These are phyloP conservation scores for Diarsia brunnea DNA, from an alignment of 2,888 invertebrate species.

Conservation along the genomic window DNA sequence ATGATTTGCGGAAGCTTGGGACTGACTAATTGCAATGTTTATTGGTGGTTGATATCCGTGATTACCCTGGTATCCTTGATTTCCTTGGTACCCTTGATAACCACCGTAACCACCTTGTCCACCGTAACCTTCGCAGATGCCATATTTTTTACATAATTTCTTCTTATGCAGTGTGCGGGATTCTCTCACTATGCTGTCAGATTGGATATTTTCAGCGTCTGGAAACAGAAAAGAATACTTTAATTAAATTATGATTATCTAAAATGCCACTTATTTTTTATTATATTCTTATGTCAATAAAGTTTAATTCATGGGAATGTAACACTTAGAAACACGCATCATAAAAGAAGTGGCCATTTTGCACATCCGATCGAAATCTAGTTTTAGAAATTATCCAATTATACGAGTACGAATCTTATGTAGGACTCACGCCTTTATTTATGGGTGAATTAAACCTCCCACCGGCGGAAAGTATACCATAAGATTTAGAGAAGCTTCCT, in stretches of 20 bases:
- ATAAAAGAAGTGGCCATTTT: conserved; percentile 30
- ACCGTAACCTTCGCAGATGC: conserved; percentile 75
- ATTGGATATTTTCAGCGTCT: conserved; percentile 70
- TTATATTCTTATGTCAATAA: not conserved
- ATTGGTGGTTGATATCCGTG: conserved; percentile 78
- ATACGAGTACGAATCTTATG: conserved; percentile 31
- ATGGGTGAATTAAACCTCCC: conserved; percentile 40
- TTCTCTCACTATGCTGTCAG: conserved; percentile 66
- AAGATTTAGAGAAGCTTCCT: not conserved
- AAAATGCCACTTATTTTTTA: not conserved
- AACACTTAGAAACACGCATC: not conserved
- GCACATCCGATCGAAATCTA: conserved; percentile 32
- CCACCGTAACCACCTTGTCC: conserved; percentile 67
- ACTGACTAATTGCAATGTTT: conserved; percentile 87
- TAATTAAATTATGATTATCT: not conserved
- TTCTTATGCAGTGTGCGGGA: conserved; percentile 75
- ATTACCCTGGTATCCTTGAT: conserved; percentile 66
- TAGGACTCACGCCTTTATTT: conserved; percentile 56
- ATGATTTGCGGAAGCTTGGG: conserved; percentile 83
- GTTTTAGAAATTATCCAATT: conserved; percentile 55
- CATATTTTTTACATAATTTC: conserved; percentile 79
- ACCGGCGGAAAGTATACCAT: conserved; percentile 31
- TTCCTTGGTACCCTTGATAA: conserved; percentile 64
- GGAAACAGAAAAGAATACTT: conserved; percentile 37
- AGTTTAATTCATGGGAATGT: not conserved